Conservation (phyloP, 2,888 invertebrate species). For the Volucella inflata region DNA sequence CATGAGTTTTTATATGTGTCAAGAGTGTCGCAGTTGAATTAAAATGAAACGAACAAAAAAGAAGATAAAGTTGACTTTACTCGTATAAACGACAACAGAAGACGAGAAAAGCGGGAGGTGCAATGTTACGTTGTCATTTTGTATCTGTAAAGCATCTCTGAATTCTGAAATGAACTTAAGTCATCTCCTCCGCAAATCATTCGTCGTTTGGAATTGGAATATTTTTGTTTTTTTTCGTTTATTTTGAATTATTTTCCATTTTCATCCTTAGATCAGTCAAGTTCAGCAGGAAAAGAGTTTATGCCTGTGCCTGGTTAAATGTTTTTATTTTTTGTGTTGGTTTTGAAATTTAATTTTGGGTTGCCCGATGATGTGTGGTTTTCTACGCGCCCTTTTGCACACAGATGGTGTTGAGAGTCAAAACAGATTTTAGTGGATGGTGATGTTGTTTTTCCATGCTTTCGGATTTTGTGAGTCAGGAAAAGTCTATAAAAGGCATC, state of each 20-base stretch:
- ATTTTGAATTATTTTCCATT: not conserved
- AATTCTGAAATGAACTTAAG: constrained; percentile 19
- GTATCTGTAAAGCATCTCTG: constrained; percentile 26
- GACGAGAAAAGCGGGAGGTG: constrained; percentile 61
- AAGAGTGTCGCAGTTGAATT: constrained; percentile 73
- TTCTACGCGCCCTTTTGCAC: constrained; percentile 23
- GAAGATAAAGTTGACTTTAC: constrained; percentile 22
- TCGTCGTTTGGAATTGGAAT: not conserved
- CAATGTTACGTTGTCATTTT: constrained; percentile 70
- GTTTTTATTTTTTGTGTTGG: constrained; percentile 11
- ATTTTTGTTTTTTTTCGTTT: constrained; percentile 24
- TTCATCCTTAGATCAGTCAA: constrained; percentile 51
- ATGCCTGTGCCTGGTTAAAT: constrained; percentile 39
- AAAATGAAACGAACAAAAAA: constrained; percentile 40
- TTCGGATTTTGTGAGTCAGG: too few species aligned
- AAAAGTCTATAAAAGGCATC: too few species aligned
- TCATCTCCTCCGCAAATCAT: constrained; percentile 69
- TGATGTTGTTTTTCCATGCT: too few species aligned
- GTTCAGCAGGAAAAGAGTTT: constrained; percentile 58
- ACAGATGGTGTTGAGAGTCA: not conserved
- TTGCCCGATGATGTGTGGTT: constrained; percentile 25
- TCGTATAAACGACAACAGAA: constrained; percentile 30
- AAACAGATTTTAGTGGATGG: too few species aligned
- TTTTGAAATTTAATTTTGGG: constrained; percentile 35
- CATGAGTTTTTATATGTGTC: constrained; percentile 74